Conservation (phyloP, 1,140 invertebrate species). For the Telenomus remus region DNA sequence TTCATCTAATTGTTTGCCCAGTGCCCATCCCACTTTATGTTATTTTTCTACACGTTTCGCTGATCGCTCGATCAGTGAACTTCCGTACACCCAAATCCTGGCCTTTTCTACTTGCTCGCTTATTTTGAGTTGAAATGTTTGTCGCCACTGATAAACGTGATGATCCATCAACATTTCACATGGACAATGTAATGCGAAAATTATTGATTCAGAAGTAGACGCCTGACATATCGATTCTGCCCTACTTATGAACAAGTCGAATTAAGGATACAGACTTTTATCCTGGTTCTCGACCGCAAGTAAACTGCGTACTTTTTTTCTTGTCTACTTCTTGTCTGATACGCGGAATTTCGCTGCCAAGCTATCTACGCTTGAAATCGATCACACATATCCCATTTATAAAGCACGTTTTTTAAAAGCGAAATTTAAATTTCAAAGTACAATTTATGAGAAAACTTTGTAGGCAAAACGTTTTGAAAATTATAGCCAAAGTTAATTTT, state of each 20-base stretch:
- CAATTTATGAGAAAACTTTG: too few relatives aligned
- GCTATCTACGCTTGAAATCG: neutral
- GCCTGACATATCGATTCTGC: slow-evolving; percentile 44
- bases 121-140: neutral
- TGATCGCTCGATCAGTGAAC: too few relatives aligned
- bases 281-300: slow-evolving; percentile 33
- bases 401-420: too few relatives aligned
- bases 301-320: slow-evolving; percentile 25
- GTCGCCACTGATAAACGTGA: slow-evolving; percentile 1
- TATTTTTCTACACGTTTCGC: too few relatives aligned
- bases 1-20: too few relatives aligned
- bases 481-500: neutral
- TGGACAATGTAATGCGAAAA: slow-evolving; percentile 7
- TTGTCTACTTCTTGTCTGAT: slow-evolving; percentile 28
- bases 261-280: slow-evolving; percentile 43
- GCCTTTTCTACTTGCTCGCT: neutral
- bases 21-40: too few relatives aligned
- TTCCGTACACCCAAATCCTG: too few relatives aligned
- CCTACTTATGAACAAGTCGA: slow-evolving; percentile 41
- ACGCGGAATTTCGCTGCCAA: slow-evolving; percentile 8
- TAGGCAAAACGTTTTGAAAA: neutral
- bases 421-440: too few relatives aligned
- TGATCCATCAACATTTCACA: slow-evolving; percentile 17
- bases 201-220: slow-evolving; percentile 37
- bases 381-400: too few relatives aligned